Conservation (phyloP, 1,140 invertebrate genomes). For the Calosoma granatense region DNA sequence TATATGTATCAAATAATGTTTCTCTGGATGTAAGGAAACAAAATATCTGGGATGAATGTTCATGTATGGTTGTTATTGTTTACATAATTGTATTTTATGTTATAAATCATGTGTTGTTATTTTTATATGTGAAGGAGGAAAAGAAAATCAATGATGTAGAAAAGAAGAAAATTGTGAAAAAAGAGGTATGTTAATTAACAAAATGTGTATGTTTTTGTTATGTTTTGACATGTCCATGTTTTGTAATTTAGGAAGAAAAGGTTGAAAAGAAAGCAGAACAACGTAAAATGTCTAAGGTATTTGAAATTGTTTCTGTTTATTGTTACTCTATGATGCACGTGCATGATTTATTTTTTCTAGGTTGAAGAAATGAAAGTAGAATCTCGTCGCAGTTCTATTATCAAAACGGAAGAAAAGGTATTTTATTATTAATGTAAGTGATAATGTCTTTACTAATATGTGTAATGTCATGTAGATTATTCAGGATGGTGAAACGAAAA, state of each 20-base stretch:
- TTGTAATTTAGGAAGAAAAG: too few relatives aligned
- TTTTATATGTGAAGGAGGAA: slow-evolving; percentile 35
- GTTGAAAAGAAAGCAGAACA: slow-evolving; percentile 5
- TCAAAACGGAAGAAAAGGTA: slow-evolving; percentile 38
- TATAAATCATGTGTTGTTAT: slow-evolving; percentile 10
- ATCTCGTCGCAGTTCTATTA: slow-evolving; percentile 51
- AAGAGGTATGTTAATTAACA: slow-evolving; percentile 23
- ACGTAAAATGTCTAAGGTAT: slow-evolving; percentile 15
- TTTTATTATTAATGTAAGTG: slow-evolving; percentile 7
- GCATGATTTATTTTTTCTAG: slow-evolving; percentile 16
- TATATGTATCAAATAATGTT: too few relatives aligned
- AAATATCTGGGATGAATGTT: too few relatives aligned
- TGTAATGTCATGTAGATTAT: slow-evolving; percentile 21
- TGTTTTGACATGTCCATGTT: too few relatives aligned
- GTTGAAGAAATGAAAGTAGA: slow-evolving; percentile 47
- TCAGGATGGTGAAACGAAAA: slow-evolving; percentile 28
- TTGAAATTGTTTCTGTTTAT: slow-evolving; percentile 11
- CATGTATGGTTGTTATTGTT: slow-evolving; percentile 15
- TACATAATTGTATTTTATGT: slow-evolving; percentile 11
- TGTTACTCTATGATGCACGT: not conserved
- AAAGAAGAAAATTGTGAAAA: slow-evolving; percentile 31
- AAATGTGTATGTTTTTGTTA: slow-evolving; percentile 12
- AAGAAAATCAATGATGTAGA: slow-evolving; percentile 40
- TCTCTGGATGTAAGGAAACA: too few relatives aligned
- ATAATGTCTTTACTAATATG: slow-evolving; percentile 6